A percentile compares a stretch with the other conserved stretches of the same genome.
These are phyloP conservation scores for Vidua macroura DNA, from an alignment of 2,113 vertebrate species.

Conservation along the genomic window DNA sequence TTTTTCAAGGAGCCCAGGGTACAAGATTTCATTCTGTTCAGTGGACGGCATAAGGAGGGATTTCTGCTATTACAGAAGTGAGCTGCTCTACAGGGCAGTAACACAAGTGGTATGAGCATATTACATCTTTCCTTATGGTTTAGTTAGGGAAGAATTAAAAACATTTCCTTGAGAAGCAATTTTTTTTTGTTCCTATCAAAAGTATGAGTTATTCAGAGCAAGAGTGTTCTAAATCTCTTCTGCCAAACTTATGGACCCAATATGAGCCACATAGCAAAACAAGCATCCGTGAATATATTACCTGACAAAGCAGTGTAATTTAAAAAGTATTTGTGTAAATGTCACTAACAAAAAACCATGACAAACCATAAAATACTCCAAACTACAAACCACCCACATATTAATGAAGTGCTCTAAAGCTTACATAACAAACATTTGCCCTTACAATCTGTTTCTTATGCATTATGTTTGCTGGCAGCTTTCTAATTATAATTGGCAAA, in stretches of 20 bases:
- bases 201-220: not conserved
- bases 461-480: not conserved
- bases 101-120: not conserved
- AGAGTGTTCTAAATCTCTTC: not conserved
- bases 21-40: not conserved
- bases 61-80: not conserved
- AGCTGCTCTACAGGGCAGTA: not conserved
- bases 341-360: not conserved
- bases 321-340: not conserved
- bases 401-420: not conserved
- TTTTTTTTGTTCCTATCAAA: not conserved
- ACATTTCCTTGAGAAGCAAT: not conserved
- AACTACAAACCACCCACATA: not conserved
- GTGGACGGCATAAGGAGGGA: rapidly evolving
- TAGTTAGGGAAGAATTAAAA: not conserved
- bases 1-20: not conserved
- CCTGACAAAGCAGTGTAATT: not conserved
- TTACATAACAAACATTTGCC: not conserved
- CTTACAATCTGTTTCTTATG: not conserved
- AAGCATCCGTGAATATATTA: not conserved
- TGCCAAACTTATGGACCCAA: not conserved
- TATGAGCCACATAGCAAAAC: not conserved
- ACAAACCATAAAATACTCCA: not conserved
- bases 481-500: slow-evolving; percentile 5
- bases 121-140: not conserved